Evolutionary conservation across 1,140 invertebrate species (phyloP), one percentile per base, ranked within the genome.

Genomic region (Nasonia vitripennis): DNA sequence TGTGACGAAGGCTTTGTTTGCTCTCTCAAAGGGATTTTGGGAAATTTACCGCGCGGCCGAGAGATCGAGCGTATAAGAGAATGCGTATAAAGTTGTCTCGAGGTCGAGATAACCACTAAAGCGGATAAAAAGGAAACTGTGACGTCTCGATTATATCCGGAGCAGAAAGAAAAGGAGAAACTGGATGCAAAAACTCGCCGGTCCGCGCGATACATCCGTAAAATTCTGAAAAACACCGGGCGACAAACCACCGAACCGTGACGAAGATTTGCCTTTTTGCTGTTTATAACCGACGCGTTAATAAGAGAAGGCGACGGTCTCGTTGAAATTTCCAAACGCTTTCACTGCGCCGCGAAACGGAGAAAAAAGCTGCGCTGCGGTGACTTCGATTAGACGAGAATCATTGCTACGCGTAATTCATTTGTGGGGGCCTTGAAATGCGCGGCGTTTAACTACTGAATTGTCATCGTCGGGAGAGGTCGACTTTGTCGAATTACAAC

Each of bases 291-390:
- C 14, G 4, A 20, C 17, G 17, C 4, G 20, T 17, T 6, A 37
- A 20, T 48, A 7, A 41, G 41, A 62, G 51, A 78, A 78, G n/a
- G 48, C 17, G 14, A 34, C 51, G 51, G 45, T 78, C 4, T 34
- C 77, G 27, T 37, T 78, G 23, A 67, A 51, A 67, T 78, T 62
- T 51, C 51, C 77, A 78, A 78, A 62, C 77, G 51, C 77, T 78
- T 78, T 78, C 45, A 78, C 77, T 34, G 1, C 27, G 1, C 37
- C 14, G 2, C 17, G 4, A 62, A 20, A 17, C 6, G 20, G 12
- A 51, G 48, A 51, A 17, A 51, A 51, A 51, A 14, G 10, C 48
- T 9, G 10, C 11, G 12, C 0, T 17, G 12, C 48, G 10, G 12
- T 12, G 2, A 17, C 48, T 51, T 62, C 5, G n/a, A 62, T 62